Conservation (phyloP, 2,797 vertebrate genomes). For the Microctenopoma stevenorrisi region DNA sequence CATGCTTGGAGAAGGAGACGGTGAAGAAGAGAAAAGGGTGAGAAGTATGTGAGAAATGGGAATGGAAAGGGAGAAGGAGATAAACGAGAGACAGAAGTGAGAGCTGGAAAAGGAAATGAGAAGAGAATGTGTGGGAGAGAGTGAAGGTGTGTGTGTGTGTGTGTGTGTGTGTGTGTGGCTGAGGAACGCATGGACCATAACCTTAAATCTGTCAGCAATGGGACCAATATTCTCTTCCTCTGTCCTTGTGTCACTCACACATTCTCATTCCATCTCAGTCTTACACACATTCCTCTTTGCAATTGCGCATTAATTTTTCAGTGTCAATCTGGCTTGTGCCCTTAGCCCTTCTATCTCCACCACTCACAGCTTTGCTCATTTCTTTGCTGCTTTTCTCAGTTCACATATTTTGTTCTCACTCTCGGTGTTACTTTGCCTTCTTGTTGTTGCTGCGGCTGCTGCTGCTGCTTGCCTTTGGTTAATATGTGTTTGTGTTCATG, state of each 20-base stretch:
- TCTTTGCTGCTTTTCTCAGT: conserved; percentile 51
- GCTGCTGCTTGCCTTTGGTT: conserved; percentile 45
- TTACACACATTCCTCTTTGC: conserved; percentile 66
- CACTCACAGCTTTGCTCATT: conserved; percentile 58
- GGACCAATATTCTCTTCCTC: conserved; percentile 65
- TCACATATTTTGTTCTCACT: conserved; percentile 47
- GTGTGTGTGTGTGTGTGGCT: conserved; percentile 39
- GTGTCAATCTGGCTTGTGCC: conserved; percentile 83
- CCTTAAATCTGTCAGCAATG: conserved; percentile 76
- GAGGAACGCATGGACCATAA: conserved; percentile 63
- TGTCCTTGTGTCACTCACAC: conserved; percentile 70
- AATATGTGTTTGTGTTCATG: conserved; percentile 37
- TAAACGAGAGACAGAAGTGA: conserved; percentile 5
- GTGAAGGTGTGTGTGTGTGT: conserved; percentile 30
- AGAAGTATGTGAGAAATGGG: conserved; percentile 37
- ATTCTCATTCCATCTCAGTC: conserved; percentile 58
- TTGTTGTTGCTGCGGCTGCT: conserved; percentile 4
- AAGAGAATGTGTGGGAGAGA: conserved; percentile 30
- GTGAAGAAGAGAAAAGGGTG: background rate
- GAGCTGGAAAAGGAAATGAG: conserved; percentile 47
- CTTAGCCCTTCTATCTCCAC: conserved; percentile 68
- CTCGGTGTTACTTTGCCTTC: conserved; percentile 47
- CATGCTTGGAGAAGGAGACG: conserved; percentile 16
- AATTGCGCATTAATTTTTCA: conserved; percentile 85
- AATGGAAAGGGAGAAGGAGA: conserved; percentile 15